Evolutionary conservation across 1,140 invertebrate genomes (phyloP), one percentile per base, ranked within the genome.

Genomic region (Elymnias hypermnestra): DNA sequence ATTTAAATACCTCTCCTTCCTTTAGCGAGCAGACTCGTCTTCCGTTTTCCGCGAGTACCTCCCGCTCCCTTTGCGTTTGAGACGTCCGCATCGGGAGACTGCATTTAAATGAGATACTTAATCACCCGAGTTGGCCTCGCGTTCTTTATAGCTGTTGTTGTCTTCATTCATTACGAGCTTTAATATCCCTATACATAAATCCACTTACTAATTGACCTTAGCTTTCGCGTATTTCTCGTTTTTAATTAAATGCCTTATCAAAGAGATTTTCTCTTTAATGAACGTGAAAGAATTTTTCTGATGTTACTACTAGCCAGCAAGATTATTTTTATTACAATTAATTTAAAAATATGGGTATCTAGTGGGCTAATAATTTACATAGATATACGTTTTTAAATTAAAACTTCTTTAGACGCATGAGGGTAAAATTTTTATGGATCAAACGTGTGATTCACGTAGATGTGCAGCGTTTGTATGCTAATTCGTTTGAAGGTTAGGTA

Each of bases 61-160:
- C 19, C 19, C 67, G 57, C 57, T 77, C 74, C 78, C 68, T 85
- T 83, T 77, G 68, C 77, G 73, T 85, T 83, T 70, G 72, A 79
- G 73, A 73, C 69, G 70, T 70, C 70, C 69, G 69, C 67, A 70
- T 79, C 59, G 73, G 66, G 72, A 77, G 76, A 85, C 75, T 85
- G 77, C 78, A 85, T 85, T 83, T 85, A 85, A 85, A 85, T 85
- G 75, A 85, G 77, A 85, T 78, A 85, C 76, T 85, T 83, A 85
- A 85, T 85, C 82, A 85, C 70, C 68, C 72, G 68, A 72, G 64
- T 76, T 79, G 67, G 71, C 69, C 76, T 68, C 63, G 57, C 66
- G 63, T 74, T 82, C 72, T 77, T 79, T 73, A 77, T 65, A 76
- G 73, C 70, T 64, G 73, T 77, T 68, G 64, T 81, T 73, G 71